Conservation (phyloP, 2,888 invertebrate genomes). For the Piscicola geometra region DNA sequence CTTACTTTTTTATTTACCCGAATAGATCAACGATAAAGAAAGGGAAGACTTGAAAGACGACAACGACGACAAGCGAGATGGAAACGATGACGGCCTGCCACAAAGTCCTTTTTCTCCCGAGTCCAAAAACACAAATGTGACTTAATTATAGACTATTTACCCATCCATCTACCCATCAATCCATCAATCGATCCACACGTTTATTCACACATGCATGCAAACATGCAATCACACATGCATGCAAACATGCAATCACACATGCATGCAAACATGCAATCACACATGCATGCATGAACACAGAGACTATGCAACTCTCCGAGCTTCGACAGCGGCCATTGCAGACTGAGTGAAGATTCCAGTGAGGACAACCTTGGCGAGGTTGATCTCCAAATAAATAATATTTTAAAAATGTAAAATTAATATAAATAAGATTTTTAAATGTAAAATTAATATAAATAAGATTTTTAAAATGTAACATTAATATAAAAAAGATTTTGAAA, state of each 20-base stretch:
- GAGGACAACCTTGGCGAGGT: slow-evolving; percentile 27
- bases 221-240: not conserved
- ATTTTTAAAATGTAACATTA: too few species aligned
- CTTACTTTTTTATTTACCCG: too few species aligned
- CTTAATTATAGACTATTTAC: too few species aligned
- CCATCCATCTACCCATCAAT: not conserved
- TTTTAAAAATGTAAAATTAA: too few species aligned
- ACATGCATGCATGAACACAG: too few species aligned
- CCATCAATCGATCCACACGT: not conserved
- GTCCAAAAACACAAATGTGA: too few species aligned
- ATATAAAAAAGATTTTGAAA: too few species aligned
- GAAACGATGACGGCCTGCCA: slow-evolving; percentile 10
- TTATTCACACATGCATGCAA: not conserved
- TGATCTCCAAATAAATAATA: too few species aligned
- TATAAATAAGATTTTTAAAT: too few species aligned
- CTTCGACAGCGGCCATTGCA: slow-evolving; percentile 31
- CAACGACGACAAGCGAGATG: not conserved
- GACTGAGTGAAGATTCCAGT: slow-evolving; percentile 19
- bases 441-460: too few species aligned
- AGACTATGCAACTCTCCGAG: slow-evolving; percentile 22
- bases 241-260: not conserved
- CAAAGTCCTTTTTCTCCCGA: slow-evolving; percentile 4
- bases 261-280: not conserved
- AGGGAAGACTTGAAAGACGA: not conserved
- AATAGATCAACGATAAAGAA: not conserved